These are phyloP conservation scores for Pangasius larnaudii DNA, from an alignment of 2,797 vertebrate species.

Conservation along the genomic window DNA sequence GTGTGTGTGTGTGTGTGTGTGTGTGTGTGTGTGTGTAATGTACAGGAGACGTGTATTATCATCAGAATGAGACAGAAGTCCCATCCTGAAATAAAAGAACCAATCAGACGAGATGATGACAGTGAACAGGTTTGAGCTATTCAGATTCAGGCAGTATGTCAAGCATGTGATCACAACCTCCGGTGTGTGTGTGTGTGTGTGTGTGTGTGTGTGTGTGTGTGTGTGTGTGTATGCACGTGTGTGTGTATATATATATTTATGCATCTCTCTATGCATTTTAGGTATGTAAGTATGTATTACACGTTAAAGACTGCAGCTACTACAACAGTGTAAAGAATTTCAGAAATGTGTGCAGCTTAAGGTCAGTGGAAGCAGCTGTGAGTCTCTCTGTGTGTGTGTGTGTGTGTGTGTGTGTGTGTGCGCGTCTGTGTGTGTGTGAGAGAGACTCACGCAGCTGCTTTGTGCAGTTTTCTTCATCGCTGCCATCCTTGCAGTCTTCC, in stretches of 20 bases:
- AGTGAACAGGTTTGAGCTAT: slow-evolving; percentile 11
- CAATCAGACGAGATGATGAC: slow-evolving; percentile 3
- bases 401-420: slow-evolving; percentile 9
- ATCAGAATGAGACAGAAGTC: background rate
- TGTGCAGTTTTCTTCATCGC: slow-evolving; percentile 88
- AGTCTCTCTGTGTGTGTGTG: slow-evolving; percentile 1
- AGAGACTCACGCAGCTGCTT: slow-evolving; percentile 59
- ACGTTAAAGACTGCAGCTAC: slow-evolving; percentile 1
- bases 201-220: background rate
- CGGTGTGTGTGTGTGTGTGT: slow-evolving; percentile 6
- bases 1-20: background rate
- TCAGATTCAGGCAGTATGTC: slow-evolving; percentile 3
- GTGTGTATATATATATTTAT: background rate
- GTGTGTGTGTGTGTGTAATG: background rate
- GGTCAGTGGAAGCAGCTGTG: slow-evolving; percentile 25
- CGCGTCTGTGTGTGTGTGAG: slow-evolving; percentile 18
- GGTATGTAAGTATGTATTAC: background rate
- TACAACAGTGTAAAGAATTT: slow-evolving; percentile 29
- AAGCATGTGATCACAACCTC: background rate
- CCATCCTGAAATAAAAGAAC: background rate
- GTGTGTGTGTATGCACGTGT: slow-evolving; percentile 11
- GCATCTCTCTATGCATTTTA: too few relatives aligned
- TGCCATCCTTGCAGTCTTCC: slow-evolving; percentile 91
- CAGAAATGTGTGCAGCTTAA: slow-evolving; percentile 14
- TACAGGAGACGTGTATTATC: background rate